Evolutionary conservation across 2,113 vertebrate species (phyloP), one percentile per base, ranked within the genome.

Genomic region (Oriolus oriolus): DNA sequence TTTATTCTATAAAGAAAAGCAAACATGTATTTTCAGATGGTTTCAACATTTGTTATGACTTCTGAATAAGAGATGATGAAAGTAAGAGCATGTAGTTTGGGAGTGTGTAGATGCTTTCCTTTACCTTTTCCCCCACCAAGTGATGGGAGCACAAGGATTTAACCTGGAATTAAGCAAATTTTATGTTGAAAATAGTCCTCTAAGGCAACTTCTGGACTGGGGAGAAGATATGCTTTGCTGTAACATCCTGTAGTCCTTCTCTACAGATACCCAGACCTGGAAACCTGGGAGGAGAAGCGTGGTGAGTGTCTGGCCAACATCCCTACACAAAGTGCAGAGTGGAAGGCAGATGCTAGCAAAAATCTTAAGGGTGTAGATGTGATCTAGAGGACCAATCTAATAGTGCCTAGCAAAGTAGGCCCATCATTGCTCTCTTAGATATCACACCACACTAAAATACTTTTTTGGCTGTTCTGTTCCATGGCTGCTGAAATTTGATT

Each of bases 1-100:
- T 68, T 54, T 71, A 31, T 64, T 74, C n/a, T 56, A 3, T 27
- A 27, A 71, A 16, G 35, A 45, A 65, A 85, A 70, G 22, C 5
- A 68, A 59, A 42, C 3, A 6, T 7, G 3, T 71, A 9, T 84
- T 87, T 81, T 44, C 31, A 65, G 19, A 6, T 56, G 10, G 3
- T 47, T 61, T 74, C 39, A 45, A 33, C 6, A 6, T 54, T 37
- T 68, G 8, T 23, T 74, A 56, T 42, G 35, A 37, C 16, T 52
- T 84, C 26, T 69, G 17, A 20, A 42, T 56, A 33, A 77, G 74
- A 77, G 12, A 54, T 0, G 0, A 27, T 39, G 63, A 57, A 49
- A 63, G 15, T 30, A 49, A 87, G 16, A 0, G 0, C 12, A 9
- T n/a, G 42, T 47, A 4, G 4, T 45, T 73, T 73, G 24, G 10